Evolutionary conservation across 2,888 invertebrate species (phyloP).

Genomic region (Acanthoscelides obtectus): DNA sequence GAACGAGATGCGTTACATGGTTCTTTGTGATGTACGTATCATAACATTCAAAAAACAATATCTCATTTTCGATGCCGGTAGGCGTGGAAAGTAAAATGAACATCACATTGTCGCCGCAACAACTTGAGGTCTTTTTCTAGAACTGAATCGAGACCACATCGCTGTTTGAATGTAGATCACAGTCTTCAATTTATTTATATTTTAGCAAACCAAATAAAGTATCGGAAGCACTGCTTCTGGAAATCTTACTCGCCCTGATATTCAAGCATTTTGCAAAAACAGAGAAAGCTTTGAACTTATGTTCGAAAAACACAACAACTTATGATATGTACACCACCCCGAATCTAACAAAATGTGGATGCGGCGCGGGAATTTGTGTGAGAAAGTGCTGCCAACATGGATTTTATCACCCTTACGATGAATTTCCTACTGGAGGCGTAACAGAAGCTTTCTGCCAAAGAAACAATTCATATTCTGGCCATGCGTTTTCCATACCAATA

Average conservation of each 20-base stretch:
- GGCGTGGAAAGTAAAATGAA: no score
- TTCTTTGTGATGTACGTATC: no score
- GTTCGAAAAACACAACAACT: background rate
- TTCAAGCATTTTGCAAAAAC: background rate
- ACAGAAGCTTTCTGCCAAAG: background rate
- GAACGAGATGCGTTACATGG: no score
- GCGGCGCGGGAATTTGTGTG: conserved; percentile 12
- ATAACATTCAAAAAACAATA: no score
- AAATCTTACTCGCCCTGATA: background rate
- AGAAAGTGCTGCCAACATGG: conserved; percentile 28
- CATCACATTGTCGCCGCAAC: no score
- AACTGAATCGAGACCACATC: background rate
- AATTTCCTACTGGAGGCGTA: conserved; percentile 1
- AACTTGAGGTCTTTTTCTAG: no score
- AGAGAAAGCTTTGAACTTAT: background rate
- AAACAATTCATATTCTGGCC: background rate
- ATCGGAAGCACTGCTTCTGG: background rate
- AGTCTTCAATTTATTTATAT: background rate
- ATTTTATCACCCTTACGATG: conserved; percentile 12
- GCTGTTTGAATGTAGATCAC: background rate
- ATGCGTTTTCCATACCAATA: conserved; percentile 11
- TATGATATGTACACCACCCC: background rate
- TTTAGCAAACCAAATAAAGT: background rate
- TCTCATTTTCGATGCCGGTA: no score
- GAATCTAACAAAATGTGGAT: background rate